These are phyloP conservation scores for Drosophila jambulina DNA, from an alignment of 1,140 invertebrate species.

Conservation along the genomic window DNA sequence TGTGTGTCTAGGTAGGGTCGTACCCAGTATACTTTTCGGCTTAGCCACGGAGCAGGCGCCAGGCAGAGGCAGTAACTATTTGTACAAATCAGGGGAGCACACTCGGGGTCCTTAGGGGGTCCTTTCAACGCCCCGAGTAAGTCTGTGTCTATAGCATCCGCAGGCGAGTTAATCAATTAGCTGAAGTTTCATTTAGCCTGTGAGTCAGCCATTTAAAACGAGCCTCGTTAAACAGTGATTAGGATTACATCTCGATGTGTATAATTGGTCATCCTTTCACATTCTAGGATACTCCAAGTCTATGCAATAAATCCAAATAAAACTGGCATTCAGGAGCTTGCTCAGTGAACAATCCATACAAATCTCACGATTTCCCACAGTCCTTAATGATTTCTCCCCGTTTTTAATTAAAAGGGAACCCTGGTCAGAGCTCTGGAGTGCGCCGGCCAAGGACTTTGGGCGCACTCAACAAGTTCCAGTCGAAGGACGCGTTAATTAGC, in stretches of 20 bases:
- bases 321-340: neutral
- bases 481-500: conserved; percentile 63
- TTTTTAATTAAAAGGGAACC: conserved; percentile 63
- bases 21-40: neutral
- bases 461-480: conserved; percentile 36
- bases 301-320: too few species aligned
- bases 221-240: too few species aligned
- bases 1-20: neutral
- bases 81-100: conserved; percentile 55
- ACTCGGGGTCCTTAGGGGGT: conserved; percentile 6
- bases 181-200: neutral
- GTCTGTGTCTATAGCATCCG: neutral
- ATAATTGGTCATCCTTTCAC: too few species aligned
- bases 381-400: neutral
- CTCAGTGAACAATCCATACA: too few species aligned
- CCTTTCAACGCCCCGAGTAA: neutral
- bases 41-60: neutral
- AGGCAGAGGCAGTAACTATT: conserved; percentile 57
- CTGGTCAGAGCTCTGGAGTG: neutral
- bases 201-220: too few species aligned
- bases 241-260: too few species aligned
- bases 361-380: neutral
- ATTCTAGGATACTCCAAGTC: too few species aligned
- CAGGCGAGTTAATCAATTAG: neutral
- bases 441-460: neutral